Evolutionary conservation across 2,113 vertebrate species (phyloP).

Genomic region (Corydoras sp.): DNA sequence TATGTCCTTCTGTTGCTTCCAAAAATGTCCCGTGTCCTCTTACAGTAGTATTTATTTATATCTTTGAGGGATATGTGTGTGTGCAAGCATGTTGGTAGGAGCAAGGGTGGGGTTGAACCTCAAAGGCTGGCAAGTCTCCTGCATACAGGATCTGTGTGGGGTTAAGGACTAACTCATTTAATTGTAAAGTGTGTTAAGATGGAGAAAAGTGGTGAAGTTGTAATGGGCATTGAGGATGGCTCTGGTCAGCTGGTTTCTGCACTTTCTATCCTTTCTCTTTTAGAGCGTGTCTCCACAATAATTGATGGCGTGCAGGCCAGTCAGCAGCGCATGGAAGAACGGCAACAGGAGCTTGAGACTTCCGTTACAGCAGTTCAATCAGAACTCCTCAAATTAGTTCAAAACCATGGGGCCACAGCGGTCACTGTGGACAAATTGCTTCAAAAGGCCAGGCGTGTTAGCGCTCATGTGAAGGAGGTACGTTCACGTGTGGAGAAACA

Average conservation of each 20-base stretch:
- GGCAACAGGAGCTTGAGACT: slow-evolving; percentile 82
- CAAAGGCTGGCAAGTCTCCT: neutral
- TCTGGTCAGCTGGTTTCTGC: slow-evolving; percentile 80
- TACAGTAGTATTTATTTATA: slow-evolving; percentile 80
- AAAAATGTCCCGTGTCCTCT: slow-evolving; percentile 81
- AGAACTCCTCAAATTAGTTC: slow-evolving; percentile 83
- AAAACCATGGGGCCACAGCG: slow-evolving; percentile 79
- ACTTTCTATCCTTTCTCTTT: slow-evolving; percentile 84
- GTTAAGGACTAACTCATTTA: slow-evolving; percentile 12
- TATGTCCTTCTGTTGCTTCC: slow-evolving; percentile 53
- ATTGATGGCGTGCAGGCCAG: slow-evolving; percentile 88
- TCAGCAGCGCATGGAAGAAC: slow-evolving; percentile 91
- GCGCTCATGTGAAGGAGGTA: slow-evolving; percentile 88
- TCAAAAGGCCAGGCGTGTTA: slow-evolving; percentile 90
- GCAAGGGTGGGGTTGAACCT: neutral
- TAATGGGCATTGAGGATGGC: slow-evolving; percentile 76
- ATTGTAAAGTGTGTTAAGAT: slow-evolving; percentile 28
- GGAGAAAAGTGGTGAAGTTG: slow-evolving; percentile 68
- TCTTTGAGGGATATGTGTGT: slow-evolving; percentile 37
- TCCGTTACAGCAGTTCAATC: slow-evolving; percentile 85
- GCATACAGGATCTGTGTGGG: neutral
- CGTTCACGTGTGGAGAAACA: slow-evolving; percentile 86
- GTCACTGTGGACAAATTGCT: slow-evolving; percentile 82
- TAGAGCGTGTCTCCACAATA: slow-evolving; percentile 89
- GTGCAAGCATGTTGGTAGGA: slow-evolving; percentile 31